Conservation (phyloP, 2,797 vertebrate species). For the Mus minutoides region DNA sequence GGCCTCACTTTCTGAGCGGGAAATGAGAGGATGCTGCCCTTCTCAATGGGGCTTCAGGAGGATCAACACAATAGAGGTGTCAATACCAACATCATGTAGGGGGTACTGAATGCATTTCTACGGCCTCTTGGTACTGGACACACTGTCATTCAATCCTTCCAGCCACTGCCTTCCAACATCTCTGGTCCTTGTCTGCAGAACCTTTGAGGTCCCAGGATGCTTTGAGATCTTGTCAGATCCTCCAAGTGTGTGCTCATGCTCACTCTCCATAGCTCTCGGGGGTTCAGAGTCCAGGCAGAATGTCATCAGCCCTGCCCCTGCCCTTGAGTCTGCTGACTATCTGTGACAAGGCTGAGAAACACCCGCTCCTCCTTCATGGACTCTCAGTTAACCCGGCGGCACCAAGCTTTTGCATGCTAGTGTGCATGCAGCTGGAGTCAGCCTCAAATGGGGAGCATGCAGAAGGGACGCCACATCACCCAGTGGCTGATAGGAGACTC, state of each 20-base stretch:
- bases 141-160: not conserved
- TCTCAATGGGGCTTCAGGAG: not conserved
- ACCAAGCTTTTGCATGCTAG: not conserved
- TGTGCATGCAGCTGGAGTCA: not conserved
- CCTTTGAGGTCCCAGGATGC: not conserved
- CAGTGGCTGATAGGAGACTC: not conserved
- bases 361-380: not conserved
- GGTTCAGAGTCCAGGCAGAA: not conserved
- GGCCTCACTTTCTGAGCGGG: not conserved
- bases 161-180: not conserved
- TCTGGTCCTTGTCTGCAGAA: not conserved
- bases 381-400: not conserved
- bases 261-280: not conserved
- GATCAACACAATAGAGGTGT: accelerated
- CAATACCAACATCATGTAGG: accelerated
- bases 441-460: not conserved
- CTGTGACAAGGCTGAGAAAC: not conserved
- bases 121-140: not conserved
- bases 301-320: not conserved
- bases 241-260: not conserved
- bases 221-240: not conserved
- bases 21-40: not conserved
- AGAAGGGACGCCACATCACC: not conserved
- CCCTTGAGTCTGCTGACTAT: not conserved
- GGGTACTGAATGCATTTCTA: not conserved